Evolutionary conservation across 2,797 vertebrate genomes (phyloP), one percentile per base, ranked within the genome.

Genomic region (Crotalus adamanteus): DNA sequence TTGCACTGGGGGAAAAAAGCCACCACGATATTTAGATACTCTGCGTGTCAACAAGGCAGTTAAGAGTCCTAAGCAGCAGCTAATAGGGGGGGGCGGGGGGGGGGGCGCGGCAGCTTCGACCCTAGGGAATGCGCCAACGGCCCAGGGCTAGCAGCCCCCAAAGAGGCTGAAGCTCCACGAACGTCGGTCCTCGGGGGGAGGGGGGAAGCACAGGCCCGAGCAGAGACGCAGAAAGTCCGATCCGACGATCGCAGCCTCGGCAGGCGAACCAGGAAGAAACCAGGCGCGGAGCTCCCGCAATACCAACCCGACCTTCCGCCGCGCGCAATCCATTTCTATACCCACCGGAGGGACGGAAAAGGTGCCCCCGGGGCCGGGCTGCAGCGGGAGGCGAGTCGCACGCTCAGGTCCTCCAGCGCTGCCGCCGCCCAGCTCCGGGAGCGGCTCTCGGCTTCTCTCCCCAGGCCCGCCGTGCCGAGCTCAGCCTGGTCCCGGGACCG

Each of bases 311-410:
- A 20, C 51, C 86, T 28, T n/a, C 65, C 55, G 22, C 42, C 56
- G 11, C 55, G 47, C 22, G 78, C 87, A 55, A 65, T 65, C 89
- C 12, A 0, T 85, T 28, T 28, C 37, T 73, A 90, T 92, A 97
- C 97, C 95, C 97, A 97, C 97, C 97, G 97, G 96, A 94, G 96
- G 94, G 93, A 94, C 91, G 93, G 95, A 94, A 94, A 94, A 93
- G 94, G 96, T 86, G 94, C 90, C 94, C 93, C 95, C 88, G 91
- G 94, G 95, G 87, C 93, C 93, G 78, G 93, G 94, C 95, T 92
- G 94, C 95, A 89, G 92, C 93, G 65, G 86, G 91, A 83, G n/a
- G 31, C 86, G 53, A 55, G 51, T 25, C 18, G 88, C 86, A 3
- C 53, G 83, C 88, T 92, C 88, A 88, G 88, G 93, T 88, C 95